These are phyloP conservation scores for Anguilla obscura DNA, from an alignment of 2,797 vertebrate genomes.

Conservation along the genomic window DNA sequence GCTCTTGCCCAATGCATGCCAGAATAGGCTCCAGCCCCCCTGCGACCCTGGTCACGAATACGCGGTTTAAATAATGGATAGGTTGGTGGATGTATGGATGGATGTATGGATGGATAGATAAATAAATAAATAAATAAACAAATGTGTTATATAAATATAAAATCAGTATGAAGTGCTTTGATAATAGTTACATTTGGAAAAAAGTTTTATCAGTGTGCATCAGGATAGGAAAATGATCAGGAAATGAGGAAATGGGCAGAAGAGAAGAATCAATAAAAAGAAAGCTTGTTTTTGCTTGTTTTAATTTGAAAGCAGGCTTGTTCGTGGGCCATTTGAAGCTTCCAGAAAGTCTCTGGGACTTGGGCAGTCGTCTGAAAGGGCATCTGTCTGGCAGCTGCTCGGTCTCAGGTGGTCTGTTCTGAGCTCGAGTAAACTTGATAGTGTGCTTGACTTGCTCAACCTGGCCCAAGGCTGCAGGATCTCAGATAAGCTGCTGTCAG, in stretches of 20 bases:
- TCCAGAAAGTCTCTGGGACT: slow-evolving; percentile 75
- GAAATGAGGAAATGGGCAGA: background rate
- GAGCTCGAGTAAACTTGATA: slow-evolving; percentile 61
- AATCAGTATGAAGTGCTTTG: background rate
- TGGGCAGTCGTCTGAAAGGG: slow-evolving; percentile 74
- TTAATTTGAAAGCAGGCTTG: slow-evolving; percentile 68
- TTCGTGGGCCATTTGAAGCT: slow-evolving; percentile 81
- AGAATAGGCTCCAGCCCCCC: no score
- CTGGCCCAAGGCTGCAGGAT: slow-evolving; percentile 42
- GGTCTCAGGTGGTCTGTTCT: slow-evolving; percentile 73
- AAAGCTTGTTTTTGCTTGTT: slow-evolving; percentile 33
- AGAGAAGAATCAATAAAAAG: slow-evolving; percentile 16
- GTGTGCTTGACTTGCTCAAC: slow-evolving; percentile 40
- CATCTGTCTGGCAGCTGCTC: slow-evolving; percentile 68
- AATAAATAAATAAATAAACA: background rate
- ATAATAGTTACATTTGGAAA: background rate
- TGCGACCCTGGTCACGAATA: no score
- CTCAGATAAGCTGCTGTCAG: slow-evolving; percentile 32
- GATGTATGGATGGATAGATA: no score
- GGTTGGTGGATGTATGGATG: no score
- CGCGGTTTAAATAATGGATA: no score
- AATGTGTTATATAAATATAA: background rate
- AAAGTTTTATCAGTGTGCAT: background rate
- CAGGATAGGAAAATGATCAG: background rate
- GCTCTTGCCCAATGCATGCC: no score